A percentile compares a stretch with the other conserved stretches of the same genome.
Conservation (phyloP, 2,113 vertebrate species). For the Emydura subglobosa region DNA sequence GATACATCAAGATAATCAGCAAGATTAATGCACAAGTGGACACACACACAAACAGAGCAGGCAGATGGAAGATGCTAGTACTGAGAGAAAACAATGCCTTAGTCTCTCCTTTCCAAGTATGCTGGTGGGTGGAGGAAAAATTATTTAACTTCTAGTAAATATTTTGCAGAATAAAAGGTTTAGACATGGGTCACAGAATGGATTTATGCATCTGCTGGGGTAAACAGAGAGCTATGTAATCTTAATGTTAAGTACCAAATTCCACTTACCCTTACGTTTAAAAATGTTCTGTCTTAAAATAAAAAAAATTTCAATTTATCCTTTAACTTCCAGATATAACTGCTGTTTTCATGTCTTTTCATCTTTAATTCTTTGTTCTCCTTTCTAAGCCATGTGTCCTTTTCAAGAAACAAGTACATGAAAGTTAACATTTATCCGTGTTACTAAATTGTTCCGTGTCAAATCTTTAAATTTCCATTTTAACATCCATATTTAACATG, state of each 20-base stretch:
- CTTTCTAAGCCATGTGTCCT: background rate
- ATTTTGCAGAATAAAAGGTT: background rate
- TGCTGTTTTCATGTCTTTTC: background rate
- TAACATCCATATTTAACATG: background rate
- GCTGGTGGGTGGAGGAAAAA: background rate
- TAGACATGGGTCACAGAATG: background rate
- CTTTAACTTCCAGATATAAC: background rate
- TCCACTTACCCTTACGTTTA: background rate
- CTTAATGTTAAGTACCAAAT: background rate
- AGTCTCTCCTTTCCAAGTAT: conserved; percentile 1
- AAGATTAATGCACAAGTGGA: conserved; percentile 15
- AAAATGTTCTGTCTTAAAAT: background rate
- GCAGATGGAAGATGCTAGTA: background rate
- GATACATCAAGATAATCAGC: background rate
- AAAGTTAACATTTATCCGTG: background rate
- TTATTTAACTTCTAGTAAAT: background rate
- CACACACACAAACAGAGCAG: background rate
- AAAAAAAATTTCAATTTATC: background rate
- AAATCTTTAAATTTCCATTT: background rate
- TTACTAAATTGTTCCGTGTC: background rate
- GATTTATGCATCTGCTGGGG: background rate
- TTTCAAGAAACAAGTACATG: background rate
- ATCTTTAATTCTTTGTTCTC: background rate
- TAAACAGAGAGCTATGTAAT: background rate
- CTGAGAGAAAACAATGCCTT: background rate